Conservation (phyloP, 2,888 invertebrate genomes). For the Hirtodrosophila confusa region DNA sequence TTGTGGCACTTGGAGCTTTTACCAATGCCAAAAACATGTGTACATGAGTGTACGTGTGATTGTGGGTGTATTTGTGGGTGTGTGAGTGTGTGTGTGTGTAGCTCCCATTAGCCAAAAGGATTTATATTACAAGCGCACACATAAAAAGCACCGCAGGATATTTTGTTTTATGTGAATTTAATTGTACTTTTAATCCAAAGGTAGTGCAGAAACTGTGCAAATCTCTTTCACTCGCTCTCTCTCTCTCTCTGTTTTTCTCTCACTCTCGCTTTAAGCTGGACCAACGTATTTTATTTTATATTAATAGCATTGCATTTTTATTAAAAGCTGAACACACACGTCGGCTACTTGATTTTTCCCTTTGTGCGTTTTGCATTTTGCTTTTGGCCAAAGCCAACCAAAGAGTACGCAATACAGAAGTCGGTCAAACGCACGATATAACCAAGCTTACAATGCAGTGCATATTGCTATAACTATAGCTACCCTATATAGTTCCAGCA, state of each 20-base stretch:
- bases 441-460: background rate
- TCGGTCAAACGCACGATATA: constrained; percentile 44
- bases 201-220: constrained; percentile 23
- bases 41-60: constrained; percentile 10
- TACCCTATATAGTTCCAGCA: too few species aligned
- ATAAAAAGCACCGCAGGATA: constrained; percentile 78
- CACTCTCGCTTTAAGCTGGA: constrained; percentile 5
- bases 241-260: background rate
- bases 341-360: constrained; percentile 46
- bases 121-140: constrained; percentile 72
- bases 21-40: constrained; percentile 57
- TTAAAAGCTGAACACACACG: constrained; percentile 38
- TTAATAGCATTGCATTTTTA: constrained; percentile 54
- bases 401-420: constrained; percentile 23
- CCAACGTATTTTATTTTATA: constrained; percentile 44
- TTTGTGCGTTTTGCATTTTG: constrained; percentile 25
- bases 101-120: constrained; percentile 74
- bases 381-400: constrained; percentile 18
- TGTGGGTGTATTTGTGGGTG: constrained; percentile 10
- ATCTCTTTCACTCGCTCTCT: background rate
- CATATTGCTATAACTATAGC: too few species aligned
- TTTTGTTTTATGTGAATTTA: constrained; percentile 81
- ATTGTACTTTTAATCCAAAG: constrained; percentile 78
- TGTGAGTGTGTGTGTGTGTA: constrained; percentile 31
- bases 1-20: constrained; percentile 60